Conservation (phyloP, 2,888 invertebrate genomes). For the Callimorpha dominula region DNA sequence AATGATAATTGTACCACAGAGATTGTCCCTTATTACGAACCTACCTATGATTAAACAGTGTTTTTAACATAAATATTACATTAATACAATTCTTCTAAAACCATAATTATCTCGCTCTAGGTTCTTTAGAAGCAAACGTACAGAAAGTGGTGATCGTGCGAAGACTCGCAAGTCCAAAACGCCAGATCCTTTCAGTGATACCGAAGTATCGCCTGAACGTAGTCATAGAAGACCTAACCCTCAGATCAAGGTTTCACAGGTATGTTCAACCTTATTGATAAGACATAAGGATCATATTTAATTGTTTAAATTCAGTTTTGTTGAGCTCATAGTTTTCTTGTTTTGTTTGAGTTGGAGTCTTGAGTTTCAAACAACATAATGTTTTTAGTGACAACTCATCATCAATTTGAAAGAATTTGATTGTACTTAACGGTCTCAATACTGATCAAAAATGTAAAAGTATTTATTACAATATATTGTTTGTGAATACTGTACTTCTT, state of each 20-base stretch:
- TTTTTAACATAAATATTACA: too few relatives aligned
- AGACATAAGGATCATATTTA: conserved; percentile 17
- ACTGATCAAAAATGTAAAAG: too few relatives aligned
- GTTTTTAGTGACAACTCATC: not conserved
- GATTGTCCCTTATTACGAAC: too few relatives aligned
- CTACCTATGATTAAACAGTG: too few relatives aligned
- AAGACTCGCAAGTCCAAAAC: conserved; percentile 90
- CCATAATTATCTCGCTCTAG: conserved; percentile 67
- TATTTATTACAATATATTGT: too few relatives aligned
- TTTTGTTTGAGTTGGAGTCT: not conserved
- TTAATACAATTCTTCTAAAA: not conserved
- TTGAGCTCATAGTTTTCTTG: conserved; percentile 6
- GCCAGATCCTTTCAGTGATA: conserved; percentile 88
- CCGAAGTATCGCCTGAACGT: conserved; percentile 79
- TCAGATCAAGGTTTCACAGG: conserved; percentile 85
- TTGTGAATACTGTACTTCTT: too few relatives aligned
- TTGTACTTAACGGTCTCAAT: too few relatives aligned
- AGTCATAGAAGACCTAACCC: conserved; percentile 74
- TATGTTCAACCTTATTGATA: conserved; percentile 48
- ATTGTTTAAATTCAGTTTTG: conserved; percentile 28
- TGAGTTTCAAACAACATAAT: not conserved
- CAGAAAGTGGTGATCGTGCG: conserved; percentile 89
- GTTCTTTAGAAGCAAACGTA: conserved; percentile 94
- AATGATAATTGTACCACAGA: too few relatives aligned
- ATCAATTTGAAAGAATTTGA: too few relatives aligned